These are phyloP conservation scores for Acromyrmex charruanus DNA, from an alignment of 1,140 invertebrate genomes.

Conservation along the genomic window DNA sequence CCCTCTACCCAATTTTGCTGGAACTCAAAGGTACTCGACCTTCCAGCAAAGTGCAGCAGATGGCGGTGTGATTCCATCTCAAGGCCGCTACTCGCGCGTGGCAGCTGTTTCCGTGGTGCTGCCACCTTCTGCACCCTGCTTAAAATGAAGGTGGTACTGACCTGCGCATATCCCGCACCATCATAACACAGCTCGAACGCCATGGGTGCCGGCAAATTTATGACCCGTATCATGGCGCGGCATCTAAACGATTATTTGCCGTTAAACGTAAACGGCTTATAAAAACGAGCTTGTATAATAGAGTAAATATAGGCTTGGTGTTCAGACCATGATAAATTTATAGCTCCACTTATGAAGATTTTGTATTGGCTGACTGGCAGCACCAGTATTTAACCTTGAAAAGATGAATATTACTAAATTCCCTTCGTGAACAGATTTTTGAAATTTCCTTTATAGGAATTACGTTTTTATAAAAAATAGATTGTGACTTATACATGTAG, in stretches of 20 bases:
- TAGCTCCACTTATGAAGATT: slow-evolving; percentile 83
- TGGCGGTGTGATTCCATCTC: slow-evolving; percentile 76
- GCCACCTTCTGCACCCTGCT: slow-evolving; percentile 75
- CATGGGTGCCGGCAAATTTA: slow-evolving; percentile 81
- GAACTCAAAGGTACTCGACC: slow-evolving; percentile 74
- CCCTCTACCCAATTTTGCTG: slow-evolving; percentile 78
- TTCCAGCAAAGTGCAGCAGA: slow-evolving; percentile 75
- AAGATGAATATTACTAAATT: slow-evolving; percentile 28
- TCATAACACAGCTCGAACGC: slow-evolving; percentile 78
- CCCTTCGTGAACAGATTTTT: neutral
- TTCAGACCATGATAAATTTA: slow-evolving; percentile 79
- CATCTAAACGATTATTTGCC: slow-evolving; percentile 85
- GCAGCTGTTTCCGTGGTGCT: slow-evolving; percentile 74
- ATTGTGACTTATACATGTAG: neutral
- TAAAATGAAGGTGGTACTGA: slow-evolving; percentile 78
- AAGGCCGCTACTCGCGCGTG: slow-evolving; percentile 37
- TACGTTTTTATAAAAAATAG: neutral
- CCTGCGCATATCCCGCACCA: slow-evolving; percentile 81
- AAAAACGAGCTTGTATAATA: slow-evolving; percentile 85
- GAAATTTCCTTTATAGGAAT: neutral
- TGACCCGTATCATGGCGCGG: slow-evolving; percentile 83
- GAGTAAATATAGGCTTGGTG: slow-evolving; percentile 86
- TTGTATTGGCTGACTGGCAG: slow-evolving; percentile 63
- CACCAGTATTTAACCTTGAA: slow-evolving; percentile 56
- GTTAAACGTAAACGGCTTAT: slow-evolving; percentile 84